Evolutionary conservation across 1,140 invertebrate species (phyloP), one percentile per base, ranked within the genome.

Genomic region (Drosophila lowei): DNA sequence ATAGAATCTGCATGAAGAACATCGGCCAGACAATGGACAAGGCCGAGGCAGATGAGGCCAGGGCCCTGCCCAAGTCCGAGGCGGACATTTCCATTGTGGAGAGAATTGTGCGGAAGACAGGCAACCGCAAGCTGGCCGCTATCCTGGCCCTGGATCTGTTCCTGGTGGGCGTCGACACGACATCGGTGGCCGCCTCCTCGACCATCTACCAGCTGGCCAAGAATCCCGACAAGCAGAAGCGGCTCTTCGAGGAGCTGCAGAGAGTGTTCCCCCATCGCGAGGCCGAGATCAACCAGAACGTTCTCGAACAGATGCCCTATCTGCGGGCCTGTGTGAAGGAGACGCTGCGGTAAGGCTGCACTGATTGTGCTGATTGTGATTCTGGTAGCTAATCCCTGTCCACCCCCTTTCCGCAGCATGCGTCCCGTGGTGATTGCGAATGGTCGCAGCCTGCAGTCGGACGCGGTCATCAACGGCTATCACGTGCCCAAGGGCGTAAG

Each of bases 311-410:
- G 70, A 92, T 97, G 79, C 93, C 94, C 11, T 98, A 97, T 86
- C 92, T 98, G 28, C 95, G 96, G 91, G 97, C 97, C 4, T 97
- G 96, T 88, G 94, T 98, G 8, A 98, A 97, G 90, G 97, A 98
- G 93, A 95, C 96, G 3, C 93, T 98, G 72, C 94, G 97, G 96
- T 97, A 92, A 6, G 67, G 34, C 15, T 8, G 7, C 52, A 56
- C 43, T 64, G 34, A 43, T 64, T 73, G 38, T 73, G 38, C 15
- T 2, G 11, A 1, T 38, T 23, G 21, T 0, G 2, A 15, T 55
- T 50, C 15, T 42, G 3, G 16, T 23, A 0, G n/a, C 34, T 25
- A 21, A 47, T 23, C 30, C 9, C 18, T 48, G 41, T 28, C 15
- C 30, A 8, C 9, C 28, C 46, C 41, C 28, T 8, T n/a, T 64